Base-by-base conservation (phyloP, 2,888 invertebrate genomes). In the Scelioninae gen. 2 region DNA sequence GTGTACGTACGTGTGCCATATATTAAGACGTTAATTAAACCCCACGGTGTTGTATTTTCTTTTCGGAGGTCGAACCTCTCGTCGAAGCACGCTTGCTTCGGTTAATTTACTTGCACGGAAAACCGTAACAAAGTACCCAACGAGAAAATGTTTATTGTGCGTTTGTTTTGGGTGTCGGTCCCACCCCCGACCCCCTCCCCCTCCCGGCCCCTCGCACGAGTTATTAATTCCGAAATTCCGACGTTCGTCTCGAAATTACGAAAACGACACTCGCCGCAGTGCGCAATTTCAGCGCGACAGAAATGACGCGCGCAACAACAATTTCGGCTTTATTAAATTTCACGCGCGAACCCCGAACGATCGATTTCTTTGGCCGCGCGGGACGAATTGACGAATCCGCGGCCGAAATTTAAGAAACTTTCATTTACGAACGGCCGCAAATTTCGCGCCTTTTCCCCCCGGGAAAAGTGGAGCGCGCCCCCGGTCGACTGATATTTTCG, bases 21-120 rank as follows among this genome's bases (percentile, higher is more conserved):
- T 41, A 58, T 50, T 31, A 50, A 43, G 68, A 52, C 58, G 58
- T 58, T 68, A 68, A 68, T 68, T 68, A 68, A 68, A 68, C 35
- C 58, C 58, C 58, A 57, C n/a, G 45, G 35, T 16, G 33, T 25
- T 33, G 16, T 33, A 50, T 43, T 58, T 52, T 58, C 50, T 37
- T 67, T 50, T 50, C 25, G 16, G 11, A 37, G 41, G 22, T 41
- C 63, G 43, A 64, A 43, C 41, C 18, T 52, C 15, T 37, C 13
- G 15, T 37, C 37, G 37, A 37, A 37, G 11, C 15, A 13, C 9
- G 3, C 31, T 13, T 6, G 3, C 15, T 11, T 15, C 15, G 4
- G 13, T 37, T 37, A 48, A 48, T 61, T 61, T 18, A 61, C 48
- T 13, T 13, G 37, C 37, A 13, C 39, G 18, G 22, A 11, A 7